Percentiles rank a stretch among this genome's conserved stretches.
These are phyloP conservation scores for Drosophila orosa DNA, from an alignment of 1,140 invertebrate genomes.

Conservation along the genomic window DNA sequence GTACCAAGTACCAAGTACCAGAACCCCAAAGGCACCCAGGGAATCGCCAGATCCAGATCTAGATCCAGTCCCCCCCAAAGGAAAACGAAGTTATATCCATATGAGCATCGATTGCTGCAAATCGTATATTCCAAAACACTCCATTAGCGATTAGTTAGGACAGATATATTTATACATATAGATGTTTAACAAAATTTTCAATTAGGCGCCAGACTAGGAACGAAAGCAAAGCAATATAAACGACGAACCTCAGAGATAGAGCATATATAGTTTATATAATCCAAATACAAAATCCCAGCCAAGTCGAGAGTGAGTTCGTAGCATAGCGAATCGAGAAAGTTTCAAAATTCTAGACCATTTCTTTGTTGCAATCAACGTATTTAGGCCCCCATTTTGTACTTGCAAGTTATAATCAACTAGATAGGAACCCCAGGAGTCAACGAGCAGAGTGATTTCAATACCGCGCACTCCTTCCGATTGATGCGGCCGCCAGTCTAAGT, in stretches of 20 bases:
- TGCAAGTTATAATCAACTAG: slow-evolving; percentile 33
- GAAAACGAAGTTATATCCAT: slow-evolving; percentile 30
- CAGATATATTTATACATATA: slow-evolving; percentile 65
- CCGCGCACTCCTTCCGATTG: slow-evolving; percentile 47
- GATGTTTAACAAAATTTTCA: slow-evolving; percentile 47
- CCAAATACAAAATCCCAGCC: slow-evolving; percentile 23
- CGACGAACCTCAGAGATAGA: slow-evolving; percentile 75
- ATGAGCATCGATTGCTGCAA: slow-evolving; percentile 40
- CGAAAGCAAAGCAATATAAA: slow-evolving; percentile 74
- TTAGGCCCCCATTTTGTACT: slow-evolving; percentile 36
- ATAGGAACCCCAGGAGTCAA: slow-evolving; percentile 16
- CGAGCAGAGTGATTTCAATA: slow-evolving; percentile 38
- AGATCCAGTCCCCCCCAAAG: slow-evolving; percentile 13
- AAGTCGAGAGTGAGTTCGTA: slow-evolving; percentile 38
- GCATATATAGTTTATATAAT: slow-evolving; percentile 56
- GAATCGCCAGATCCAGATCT: slow-evolving; percentile 25
- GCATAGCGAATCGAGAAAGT: slow-evolving; percentile 44
- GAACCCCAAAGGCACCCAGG: slow-evolving; percentile 34
- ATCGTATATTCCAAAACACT: slow-evolving; percentile 78
- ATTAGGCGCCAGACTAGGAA: slow-evolving; percentile 43
- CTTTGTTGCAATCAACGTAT: slow-evolving; percentile 25
- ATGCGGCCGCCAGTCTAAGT: slow-evolving; percentile 44
- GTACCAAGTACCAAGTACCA: slow-evolving; percentile 45
- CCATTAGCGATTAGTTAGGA: slow-evolving; percentile 80
- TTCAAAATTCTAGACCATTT: slow-evolving; percentile 56